Evolutionary conservation across 1,140 invertebrate species (phyloP), one percentile per base, ranked within the genome.

Genomic region (Bombus haemorrhoidalis): DNA sequence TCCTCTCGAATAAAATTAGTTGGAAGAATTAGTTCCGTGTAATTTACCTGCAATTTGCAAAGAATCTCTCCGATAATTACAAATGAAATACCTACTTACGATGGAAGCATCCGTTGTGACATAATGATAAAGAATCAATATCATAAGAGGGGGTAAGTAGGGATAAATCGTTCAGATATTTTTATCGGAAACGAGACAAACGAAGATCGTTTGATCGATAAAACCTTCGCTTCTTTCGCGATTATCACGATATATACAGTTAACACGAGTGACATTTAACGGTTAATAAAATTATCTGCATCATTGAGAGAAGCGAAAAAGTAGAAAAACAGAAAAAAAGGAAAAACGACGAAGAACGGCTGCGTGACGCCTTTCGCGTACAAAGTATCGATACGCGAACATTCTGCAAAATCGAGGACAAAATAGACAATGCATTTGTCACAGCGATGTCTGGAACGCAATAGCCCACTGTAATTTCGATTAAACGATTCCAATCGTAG

Each of bases 401-500:
- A 8, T 6, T 59, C 41, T 37, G 47, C 8, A 41, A 81, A 59
- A 76, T 37, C 28, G 37, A 25, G 53, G 57, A 39, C 25, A 41
- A 39, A 62, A 77, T 25, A 75, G 47, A 75, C n/a, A 22, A 62
- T n/a, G 34, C 53, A 28, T 59, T 59, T 59, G 75, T n/a, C 57
- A n/a, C 57, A 32, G 22, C 9, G 2, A 18, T 59, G 25, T 39
- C 25, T 22, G 37, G 25, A 39, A 59, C 37, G 75, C 25, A 78
- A 78, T 66, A 41, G 59, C 18, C 75, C 25, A 10, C 15, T 28
- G 39, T 64, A 64, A 78, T 78, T 78, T 78, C 6, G 57, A 39
- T 43, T 76, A 62, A 76, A 76, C 37, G 74, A 62, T 47, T 75
- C 5, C 32, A 64, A 82, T 43, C 41, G n/a, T 22, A 34, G 81